Percentiles rank a stretch among this genome's conserved stretches.
Evolutionary conservation across 2,113 vertebrate genomes (phyloP).

Genomic region (Psilopsiagon aurifrons): DNA sequence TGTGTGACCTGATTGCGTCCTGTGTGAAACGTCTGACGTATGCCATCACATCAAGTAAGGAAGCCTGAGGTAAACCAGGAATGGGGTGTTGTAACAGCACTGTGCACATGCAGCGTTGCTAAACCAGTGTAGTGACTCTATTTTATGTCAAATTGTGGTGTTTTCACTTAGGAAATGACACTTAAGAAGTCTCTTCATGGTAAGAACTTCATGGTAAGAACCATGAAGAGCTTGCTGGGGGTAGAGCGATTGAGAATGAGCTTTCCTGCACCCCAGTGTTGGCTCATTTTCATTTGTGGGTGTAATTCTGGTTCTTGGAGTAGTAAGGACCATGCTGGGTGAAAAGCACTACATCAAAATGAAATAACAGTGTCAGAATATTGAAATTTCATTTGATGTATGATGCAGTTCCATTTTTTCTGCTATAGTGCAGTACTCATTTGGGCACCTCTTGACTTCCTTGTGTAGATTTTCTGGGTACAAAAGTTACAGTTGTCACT

Average conservation of each 20-base stretch:
- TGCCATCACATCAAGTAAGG: rapidly evolving
- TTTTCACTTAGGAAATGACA: neutral
- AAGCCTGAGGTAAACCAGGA: neutral
- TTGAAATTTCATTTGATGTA: neutral
- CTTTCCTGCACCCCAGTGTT: neutral
- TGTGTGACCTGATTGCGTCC: neutral
- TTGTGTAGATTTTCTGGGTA: neutral
- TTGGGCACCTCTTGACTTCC: neutral
- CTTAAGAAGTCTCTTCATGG: neutral
- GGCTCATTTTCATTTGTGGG: neutral
- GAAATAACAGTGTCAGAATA: neutral
- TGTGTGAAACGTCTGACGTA: neutral
- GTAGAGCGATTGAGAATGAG: neutral
- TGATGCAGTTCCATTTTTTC: neutral
- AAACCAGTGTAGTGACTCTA: neutral
- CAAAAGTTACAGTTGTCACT: neutral
- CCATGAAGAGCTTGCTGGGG: neutral
- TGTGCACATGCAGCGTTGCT: neutral
- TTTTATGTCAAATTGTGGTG: neutral
- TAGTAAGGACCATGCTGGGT: neutral
- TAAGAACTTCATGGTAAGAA: neutral
- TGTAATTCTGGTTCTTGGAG: neutral
- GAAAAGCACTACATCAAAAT: neutral
- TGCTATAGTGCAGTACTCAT: neutral
- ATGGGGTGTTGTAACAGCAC: too few species aligned